Percentiles rank a stretch among this genome's conserved stretches.
phyloP scores from a whole-genome alignment of 1,140 invertebrate genomes.

The Neocloeon triangulifer region DNA sequence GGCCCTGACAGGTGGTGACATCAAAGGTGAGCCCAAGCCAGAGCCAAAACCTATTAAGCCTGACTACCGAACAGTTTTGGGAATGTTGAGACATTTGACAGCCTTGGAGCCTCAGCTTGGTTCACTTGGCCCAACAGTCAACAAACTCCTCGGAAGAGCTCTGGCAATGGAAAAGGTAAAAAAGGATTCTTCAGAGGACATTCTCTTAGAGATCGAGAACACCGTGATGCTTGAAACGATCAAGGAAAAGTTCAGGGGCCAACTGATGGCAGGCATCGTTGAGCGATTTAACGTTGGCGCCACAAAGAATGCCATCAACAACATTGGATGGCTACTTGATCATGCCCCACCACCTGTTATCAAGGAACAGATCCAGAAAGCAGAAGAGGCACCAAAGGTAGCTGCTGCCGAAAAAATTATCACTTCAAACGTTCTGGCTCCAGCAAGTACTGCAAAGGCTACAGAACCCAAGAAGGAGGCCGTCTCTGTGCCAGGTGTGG shows the following conservation, averaged over 20 bases:
- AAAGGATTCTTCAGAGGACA: slow-evolving; percentile 40
- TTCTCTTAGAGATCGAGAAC: slow-evolving; percentile 41
- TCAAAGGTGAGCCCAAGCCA: slow-evolving; percentile 6
- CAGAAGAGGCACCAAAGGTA: not conserved
- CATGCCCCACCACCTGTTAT: not conserved
- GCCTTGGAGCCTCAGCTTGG: slow-evolving; percentile 59
- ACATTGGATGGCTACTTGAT: slow-evolving; percentile 10
- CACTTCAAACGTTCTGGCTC: not conserved
- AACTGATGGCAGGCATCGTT: slow-evolving; percentile 49
- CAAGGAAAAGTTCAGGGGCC: slow-evolving; percentile 65
- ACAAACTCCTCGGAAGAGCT: slow-evolving; percentile 44
- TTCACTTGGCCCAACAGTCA: slow-evolving; percentile 50
- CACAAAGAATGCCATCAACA: slow-evolving; percentile 25
- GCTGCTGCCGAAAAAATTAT: too few relatives aligned
- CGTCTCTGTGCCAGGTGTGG: slow-evolving; percentile 37
- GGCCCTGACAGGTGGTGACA: slow-evolving; percentile 12
- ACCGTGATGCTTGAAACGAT: slow-evolving; percentile 55
- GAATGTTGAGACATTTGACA: slow-evolving; percentile 43
- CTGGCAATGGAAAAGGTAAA: slow-evolving; percentile 50
- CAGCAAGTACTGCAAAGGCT: not conserved
- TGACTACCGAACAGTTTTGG: slow-evolving; percentile 23
- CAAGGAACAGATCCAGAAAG: not conserved
- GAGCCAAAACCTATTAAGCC: not conserved
- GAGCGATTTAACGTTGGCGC: slow-evolving; percentile 32
- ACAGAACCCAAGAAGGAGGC: too few relatives aligned